These are phyloP conservation scores for Pseudomyrmex sp. DNA, from an alignment of 1,140 invertebrate genomes.

Conservation along the genomic window DNA sequence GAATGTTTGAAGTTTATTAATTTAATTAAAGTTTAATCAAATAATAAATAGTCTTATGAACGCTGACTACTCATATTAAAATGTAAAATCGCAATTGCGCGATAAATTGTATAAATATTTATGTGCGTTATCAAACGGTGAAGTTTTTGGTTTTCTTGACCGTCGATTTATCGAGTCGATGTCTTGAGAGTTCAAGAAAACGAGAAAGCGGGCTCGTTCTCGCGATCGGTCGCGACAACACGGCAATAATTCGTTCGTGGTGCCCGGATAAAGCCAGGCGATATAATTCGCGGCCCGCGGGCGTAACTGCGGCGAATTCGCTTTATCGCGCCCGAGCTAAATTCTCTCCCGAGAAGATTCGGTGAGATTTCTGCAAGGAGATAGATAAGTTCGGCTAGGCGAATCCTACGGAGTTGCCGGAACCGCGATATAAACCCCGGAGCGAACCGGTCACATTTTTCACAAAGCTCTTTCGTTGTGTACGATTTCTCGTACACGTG, in stretches of 20 bases:
- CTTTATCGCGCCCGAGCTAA: constrained; percentile 65
- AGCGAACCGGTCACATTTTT: constrained; percentile 67
- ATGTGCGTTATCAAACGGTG: background rate
- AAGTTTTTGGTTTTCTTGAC: no score
- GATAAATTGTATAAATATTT: background rate
- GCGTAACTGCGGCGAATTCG: constrained; percentile 53
- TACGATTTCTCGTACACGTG: background rate
- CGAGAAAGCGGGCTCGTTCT: background rate
- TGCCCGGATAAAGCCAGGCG: constrained; percentile 29
- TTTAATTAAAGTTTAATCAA: no score
- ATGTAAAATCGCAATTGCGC: no score
- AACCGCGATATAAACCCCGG: constrained; percentile 45
- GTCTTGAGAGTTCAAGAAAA: no score
- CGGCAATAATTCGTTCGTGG: constrained; percentile 29
- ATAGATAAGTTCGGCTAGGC: constrained; percentile 69
- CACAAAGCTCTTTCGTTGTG: constrained; percentile 14
- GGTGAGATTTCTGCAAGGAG: constrained; percentile 65
- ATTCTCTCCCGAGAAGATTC: constrained; percentile 66
- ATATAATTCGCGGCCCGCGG: constrained; percentile 53
- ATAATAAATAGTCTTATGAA: no score
- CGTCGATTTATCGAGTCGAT: background rate
- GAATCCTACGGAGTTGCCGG: constrained; percentile 26
- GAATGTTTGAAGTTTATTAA: no score
- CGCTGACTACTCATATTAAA: no score
- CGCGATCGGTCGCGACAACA: background rate